Evolutionary conservation across 2,888 invertebrate genomes (phyloP), one percentile per base, ranked within the genome.

Genomic region (Drosophila affinis): DNA sequence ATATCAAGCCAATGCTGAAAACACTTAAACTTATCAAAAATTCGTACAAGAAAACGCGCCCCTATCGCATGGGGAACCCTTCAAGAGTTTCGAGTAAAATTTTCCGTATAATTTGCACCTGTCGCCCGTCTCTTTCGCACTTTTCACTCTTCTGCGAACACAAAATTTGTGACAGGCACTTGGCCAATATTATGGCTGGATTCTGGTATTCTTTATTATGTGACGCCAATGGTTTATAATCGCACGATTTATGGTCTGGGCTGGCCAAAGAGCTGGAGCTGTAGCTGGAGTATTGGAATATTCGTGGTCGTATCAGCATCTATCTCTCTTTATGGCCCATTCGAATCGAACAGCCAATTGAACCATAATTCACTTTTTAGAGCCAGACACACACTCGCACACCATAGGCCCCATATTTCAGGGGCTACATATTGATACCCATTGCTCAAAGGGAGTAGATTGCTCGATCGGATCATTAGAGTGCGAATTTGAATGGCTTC

Each of bases 101-200:
- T 44, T 55, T 32, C 44, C 17, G 54, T 39, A 39, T 2, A 21
- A 21, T 21, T 3, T 39, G 2, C 6, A 14, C 14, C 14, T 14
- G 39, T 14, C 39, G 39, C 14, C 14, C 1, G 39, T 52, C n/a
- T 1, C 7, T 3, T 9, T 21, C 53, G 62, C 64, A 48, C 44
- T 48, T 49, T 48, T 29, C 47, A 29, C 52, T 21, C 27, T 46
- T 48, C 3, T 39, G 14, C 3, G n/a, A 53, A 44, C 48, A 54
- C 47, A 54, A 69, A 64, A 63, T 79, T 78, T 74, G 82, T 72
- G 82, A 76, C 71, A 57, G 69, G 58, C 62, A 77, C 79, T 81
- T 77, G 73, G 59, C 47, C 45, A 58, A 61, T 56, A 48, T 55
- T 70, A 74, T 70, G 61, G 61, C 69, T 52, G 17, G 21, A 45